phyloP scores from a whole-genome alignment of 2,888 invertebrate species.

The Taphrorychus bicolor region DNA sequence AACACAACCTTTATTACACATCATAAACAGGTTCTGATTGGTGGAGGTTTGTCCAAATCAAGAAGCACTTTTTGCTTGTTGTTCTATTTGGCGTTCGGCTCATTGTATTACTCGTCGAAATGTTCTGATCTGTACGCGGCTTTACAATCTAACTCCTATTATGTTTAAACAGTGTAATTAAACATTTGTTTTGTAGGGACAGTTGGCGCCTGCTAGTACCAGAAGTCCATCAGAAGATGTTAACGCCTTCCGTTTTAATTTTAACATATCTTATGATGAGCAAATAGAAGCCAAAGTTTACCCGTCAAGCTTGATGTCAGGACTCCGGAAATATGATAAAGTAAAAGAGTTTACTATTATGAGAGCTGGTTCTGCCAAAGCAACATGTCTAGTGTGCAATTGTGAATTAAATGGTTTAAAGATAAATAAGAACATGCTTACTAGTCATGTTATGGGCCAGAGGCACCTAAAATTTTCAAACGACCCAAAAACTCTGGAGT shows the following conservation, averaged over 20 bases:
- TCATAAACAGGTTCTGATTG: too few species aligned
- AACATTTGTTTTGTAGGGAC: too few species aligned
- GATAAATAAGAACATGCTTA: conserved; percentile 41
- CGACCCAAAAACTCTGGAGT: conserved; percentile 16
- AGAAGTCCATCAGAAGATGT: conserved; percentile 27
- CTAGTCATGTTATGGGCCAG: conserved; percentile 48
- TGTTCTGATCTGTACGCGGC: too few species aligned
- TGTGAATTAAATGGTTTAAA: conserved; percentile 43
- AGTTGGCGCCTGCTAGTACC: too few species aligned
- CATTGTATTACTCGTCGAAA: too few species aligned
- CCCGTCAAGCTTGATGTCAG: conserved; percentile 44
- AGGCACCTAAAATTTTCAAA: conserved; percentile 44
- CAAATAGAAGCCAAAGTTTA: conserved; percentile 44
- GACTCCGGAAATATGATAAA: conserved; percentile 44
- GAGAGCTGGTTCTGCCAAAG: conserved; percentile 40
- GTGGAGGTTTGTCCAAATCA: too few species aligned
- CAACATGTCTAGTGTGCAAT: conserved; percentile 49
- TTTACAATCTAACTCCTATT: too few species aligned
- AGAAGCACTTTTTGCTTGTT: too few species aligned
- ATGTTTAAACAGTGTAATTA: too few species aligned
- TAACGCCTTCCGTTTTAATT: conserved; percentile 48
- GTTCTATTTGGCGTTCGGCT: too few species aligned
- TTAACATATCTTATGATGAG: conserved; percentile 43
- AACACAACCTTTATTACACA: too few species aligned
- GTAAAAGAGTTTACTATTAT: conserved; percentile 45